phyloP scores from a whole-genome alignment of 2,888 invertebrate species.

The Lasiommata megera region DNA sequence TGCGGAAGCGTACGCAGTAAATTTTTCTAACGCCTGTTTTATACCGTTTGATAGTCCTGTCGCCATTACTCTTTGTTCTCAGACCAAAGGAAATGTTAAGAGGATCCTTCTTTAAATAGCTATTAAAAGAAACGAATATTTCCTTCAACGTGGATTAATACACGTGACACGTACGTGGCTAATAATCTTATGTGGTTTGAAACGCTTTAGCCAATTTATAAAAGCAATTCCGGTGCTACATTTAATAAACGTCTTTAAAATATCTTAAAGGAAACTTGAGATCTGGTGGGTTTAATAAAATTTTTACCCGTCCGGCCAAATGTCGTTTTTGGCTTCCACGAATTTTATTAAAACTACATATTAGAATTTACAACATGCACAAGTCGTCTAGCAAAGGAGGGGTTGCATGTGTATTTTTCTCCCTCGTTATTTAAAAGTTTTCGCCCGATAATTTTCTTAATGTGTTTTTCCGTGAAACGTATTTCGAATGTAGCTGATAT shows the following conservation, averaged over 20 bases:
- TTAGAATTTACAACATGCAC: constrained; percentile 3
- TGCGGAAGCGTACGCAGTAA: constrained; percentile 23
- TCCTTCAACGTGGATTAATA: too few species aligned
- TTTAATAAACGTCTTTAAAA: neutral
- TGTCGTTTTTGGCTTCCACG: constrained; percentile 1
- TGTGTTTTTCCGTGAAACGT: too few species aligned
- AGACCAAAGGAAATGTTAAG: constrained; percentile 5
- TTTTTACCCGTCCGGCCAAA: neutral
- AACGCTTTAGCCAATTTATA: too few species aligned
- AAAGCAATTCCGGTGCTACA: neutral
- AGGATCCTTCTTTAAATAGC: neutral
- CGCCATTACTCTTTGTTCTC: constrained; percentile 14
- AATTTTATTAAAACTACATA: constrained; percentile 9
- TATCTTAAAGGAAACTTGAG: neutral
- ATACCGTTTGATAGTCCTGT: constrained; percentile 20
- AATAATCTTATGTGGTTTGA: too few species aligned
- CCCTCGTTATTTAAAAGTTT: too few species aligned
- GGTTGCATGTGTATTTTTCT: too few species aligned
- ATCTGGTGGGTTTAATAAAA: neutral
- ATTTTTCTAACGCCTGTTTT: constrained; percentile 30
- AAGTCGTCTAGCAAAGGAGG: neutral
- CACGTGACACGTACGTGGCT: too few species aligned
- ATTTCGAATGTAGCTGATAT: too few species aligned
- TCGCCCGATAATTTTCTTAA: too few species aligned
- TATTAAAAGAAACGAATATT: too few species aligned